Conservation (phyloP, 2,888 invertebrate species). For the Stegana nigrithorax region DNA sequence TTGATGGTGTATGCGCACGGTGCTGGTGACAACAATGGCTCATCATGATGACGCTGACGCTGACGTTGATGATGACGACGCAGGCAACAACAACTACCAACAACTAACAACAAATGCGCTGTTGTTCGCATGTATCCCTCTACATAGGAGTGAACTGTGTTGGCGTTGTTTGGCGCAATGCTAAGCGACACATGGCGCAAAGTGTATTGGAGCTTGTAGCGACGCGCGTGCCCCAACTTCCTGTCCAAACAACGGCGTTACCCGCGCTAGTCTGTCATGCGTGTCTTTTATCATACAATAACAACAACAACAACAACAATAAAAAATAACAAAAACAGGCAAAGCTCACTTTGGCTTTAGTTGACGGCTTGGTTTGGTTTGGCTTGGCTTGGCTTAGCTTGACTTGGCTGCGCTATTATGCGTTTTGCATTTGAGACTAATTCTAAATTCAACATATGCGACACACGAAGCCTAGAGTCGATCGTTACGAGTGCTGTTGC, state of each 20-base stretch:
- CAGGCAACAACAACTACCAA: neutral
- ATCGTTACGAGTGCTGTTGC: neutral
- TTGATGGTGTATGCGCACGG: neutral
- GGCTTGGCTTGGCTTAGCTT: neutral
- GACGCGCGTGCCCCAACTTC: slow-evolving; percentile 54
- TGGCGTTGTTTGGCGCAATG: neutral
- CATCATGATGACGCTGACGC: neutral
- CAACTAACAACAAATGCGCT: neutral
- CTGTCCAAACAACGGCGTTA: neutral
- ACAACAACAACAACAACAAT: slow-evolving; percentile 30
- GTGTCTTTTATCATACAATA: slow-evolving; percentile 40
- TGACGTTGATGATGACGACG: neutral
- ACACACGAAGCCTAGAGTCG: neutral
- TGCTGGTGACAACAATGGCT: slow-evolving; percentile 2
- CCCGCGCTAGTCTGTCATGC: slow-evolving; percentile 34
- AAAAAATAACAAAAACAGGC: neutral
- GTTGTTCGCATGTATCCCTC: neutral
- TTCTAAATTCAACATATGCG: slow-evolving; percentile 34
- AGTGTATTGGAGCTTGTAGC: neutral
- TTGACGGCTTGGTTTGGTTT: too few species aligned
- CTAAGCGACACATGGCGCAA: slow-evolving; percentile 1
- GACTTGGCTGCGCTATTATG: neutral
- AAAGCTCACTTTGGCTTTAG: neutral
- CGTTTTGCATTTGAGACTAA: slow-evolving; percentile 28
- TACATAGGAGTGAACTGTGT: neutral